Base-by-base conservation (phyloP, 2,888 invertebrate species). In the Serrognathus titanus region DNA sequence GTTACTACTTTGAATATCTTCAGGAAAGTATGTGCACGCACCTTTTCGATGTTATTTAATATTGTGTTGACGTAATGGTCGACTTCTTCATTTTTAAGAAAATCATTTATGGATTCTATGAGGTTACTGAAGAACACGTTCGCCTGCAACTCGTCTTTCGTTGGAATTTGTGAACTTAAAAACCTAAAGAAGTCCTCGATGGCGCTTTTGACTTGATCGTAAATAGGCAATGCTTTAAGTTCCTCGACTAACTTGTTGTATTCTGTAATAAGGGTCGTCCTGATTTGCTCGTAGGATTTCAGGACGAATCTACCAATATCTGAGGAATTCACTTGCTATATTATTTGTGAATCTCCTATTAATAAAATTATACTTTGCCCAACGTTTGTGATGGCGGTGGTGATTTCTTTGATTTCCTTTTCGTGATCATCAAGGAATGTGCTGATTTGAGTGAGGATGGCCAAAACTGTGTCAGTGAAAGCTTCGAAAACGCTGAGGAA, bases 341-440 rank as follows among this genome's bases (percentile, higher is more conserved):
- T 31, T 31, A 11, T 7, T 39, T 39, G 39, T 10, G 16, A n/a
- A 11, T 40, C 1, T 12, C 7, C 1, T 12, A 16, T 5, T 48
- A 43, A 46, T 31, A 31, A 31, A 0, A 5, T 31, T 31, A 7
- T 65, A 82, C 83, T 82, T 69, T 81, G 81, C 66, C 81, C 78
- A 59, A 83, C 76, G 56, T 82, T 81, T 10, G 81, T 76, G 37
- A 85, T 64, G 0, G 79, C 75, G 51, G 81, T 79, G 45, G 82
- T 78, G 3, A 87, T 69, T 63, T 86, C 84, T 59, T 87, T 82
- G 1, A 89, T 75, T 65, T 88, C 87, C 10, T 82, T 82, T 73
- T 86, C 85, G 72, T 88, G 85, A 55, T 83, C 81, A 63, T 88
- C 86, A 53, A 85, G 73, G 70, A 87, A 77, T 65, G 83, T 80